Evolutionary conservation across 2,113 vertebrate genomes (phyloP).

Genomic region (Phylloscopus whistleri): DNA sequence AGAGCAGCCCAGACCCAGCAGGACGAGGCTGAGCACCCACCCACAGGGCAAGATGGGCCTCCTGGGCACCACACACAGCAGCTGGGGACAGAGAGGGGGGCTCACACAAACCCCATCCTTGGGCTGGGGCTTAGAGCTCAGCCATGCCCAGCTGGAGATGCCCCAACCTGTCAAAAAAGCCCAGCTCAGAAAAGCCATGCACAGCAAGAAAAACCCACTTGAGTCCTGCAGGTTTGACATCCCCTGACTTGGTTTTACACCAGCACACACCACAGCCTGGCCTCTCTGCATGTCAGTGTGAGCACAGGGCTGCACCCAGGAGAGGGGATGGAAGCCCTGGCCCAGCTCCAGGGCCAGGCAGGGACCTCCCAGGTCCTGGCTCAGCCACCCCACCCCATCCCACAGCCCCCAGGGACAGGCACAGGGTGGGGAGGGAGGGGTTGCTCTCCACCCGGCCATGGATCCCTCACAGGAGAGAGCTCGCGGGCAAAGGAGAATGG

Average conservation of each 20-base stretch:
- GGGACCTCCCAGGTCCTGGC: neutral
- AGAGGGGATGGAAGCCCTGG: neutral
- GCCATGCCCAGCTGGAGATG: neutral
- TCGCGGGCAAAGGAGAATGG: neutral
- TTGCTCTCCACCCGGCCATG: rapidly evolving
- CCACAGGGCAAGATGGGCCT: neutral
- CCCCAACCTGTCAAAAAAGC: neutral
- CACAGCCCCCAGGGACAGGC: neutral
- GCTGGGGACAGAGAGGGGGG: neutral
- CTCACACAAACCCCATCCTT: neutral
- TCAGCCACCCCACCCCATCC: neutral
- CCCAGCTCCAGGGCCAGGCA: neutral
- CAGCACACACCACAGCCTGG: neutral
- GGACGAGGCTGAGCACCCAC: rapidly evolving
- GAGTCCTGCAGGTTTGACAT: rapidly evolving
- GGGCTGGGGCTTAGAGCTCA: neutral
- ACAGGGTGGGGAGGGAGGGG: neutral
- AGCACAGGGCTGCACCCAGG: neutral
- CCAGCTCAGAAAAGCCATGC: neutral
- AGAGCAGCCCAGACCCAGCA: neutral
- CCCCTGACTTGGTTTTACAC: neutral
- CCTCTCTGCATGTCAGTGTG: neutral
- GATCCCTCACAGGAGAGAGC: neutral
- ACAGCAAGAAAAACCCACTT: neutral
- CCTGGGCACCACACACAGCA: rapidly evolving